Evolutionary conservation across 2,888 invertebrate species (phyloP).

Genomic region (Halictus quadricinctus): DNA sequence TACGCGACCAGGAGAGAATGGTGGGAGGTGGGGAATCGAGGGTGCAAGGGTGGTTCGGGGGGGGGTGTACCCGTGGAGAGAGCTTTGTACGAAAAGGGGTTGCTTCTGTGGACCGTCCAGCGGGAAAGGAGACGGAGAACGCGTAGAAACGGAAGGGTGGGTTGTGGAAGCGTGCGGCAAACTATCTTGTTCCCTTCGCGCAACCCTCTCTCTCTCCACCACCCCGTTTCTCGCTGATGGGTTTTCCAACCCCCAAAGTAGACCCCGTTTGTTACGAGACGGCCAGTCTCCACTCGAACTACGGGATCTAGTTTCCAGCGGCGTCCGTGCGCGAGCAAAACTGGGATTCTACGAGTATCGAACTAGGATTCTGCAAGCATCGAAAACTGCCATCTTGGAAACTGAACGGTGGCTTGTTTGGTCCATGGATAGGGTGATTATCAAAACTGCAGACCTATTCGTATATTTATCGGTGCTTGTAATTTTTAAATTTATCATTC

Average conservation of each 20-base stretch:
- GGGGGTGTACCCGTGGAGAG: conserved; percentile 19
- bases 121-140: conserved; percentile 55
- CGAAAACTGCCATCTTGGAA: not conserved
- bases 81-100: conserved; percentile 63
- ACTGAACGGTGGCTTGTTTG: not conserved
- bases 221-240: conserved; percentile 71
- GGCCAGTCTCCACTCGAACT: conserved; percentile 69
- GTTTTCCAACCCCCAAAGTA: conserved; percentile 73
- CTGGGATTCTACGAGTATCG: not conserved
- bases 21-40: not conserved
- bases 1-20: conserved; percentile 22
- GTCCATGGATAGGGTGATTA: not conserved
- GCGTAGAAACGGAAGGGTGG: conserved; percentile 55
- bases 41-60: not conserved
- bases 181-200: conserved; percentile 42
- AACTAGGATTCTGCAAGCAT: not conserved
- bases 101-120: conserved; percentile 64
- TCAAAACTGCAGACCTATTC: not conserved
- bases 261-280: conserved; percentile 67
- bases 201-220: conserved; percentile 37
- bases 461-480: not conserved
- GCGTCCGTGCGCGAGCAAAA: conserved; percentile 36
- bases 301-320: conserved; percentile 73
- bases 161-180: conserved; percentile 32
- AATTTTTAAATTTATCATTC: no score